Conservation (phyloP, 1,140 invertebrate genomes). For the Eubasilissa regina region DNA sequence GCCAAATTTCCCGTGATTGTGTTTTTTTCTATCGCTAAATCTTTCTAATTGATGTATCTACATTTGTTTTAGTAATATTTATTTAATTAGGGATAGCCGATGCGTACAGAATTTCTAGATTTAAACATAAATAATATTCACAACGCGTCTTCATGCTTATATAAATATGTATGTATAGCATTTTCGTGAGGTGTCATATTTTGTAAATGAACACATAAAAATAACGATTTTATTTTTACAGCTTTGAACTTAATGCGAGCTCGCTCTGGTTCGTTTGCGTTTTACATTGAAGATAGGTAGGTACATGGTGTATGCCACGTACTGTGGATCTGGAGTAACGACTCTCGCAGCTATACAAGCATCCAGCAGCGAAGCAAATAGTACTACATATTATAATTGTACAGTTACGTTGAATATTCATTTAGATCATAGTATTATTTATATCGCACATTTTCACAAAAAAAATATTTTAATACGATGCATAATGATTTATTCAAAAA, state of each 20-base stretch:
- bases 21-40: too few species aligned
- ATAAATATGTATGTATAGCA: too few species aligned
- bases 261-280: neutral
- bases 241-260: constrained; percentile 3
- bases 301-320: neutral
- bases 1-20: too few species aligned
- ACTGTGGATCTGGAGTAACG: neutral
- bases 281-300: too few species aligned
- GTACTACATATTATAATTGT: neutral
- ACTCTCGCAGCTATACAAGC: neutral
- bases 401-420: neutral
- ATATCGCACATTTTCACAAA: neutral
- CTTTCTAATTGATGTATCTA: too few species aligned
- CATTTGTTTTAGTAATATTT: too few species aligned
- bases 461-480: neutral
- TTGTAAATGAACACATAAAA: neutral
- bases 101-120: too few species aligned
- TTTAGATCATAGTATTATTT: neutral
- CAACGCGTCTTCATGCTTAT: too few species aligned
- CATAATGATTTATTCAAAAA: constrained; percentile 9
- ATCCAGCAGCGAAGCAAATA: neutral
- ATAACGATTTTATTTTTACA: neutral
- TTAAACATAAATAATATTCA: too few species aligned
- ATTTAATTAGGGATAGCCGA: too few species aligned
- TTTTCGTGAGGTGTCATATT: too few species aligned